Evolutionary conservation across 2,888 invertebrate species (phyloP).

Genomic region (Ditylenchus weischeri): DNA sequence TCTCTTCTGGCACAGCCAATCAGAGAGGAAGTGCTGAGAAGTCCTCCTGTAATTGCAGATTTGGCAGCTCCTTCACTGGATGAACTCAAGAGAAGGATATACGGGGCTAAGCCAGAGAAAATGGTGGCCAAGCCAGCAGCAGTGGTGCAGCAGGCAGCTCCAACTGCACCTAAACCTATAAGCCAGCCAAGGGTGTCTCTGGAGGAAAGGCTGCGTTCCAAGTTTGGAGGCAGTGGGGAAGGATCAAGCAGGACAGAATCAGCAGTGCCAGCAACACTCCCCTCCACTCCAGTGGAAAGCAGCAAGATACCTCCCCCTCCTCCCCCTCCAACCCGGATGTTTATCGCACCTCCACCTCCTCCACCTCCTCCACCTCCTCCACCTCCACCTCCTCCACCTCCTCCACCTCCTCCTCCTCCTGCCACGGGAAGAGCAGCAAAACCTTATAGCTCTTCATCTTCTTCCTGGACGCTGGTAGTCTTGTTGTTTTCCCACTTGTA

Average conservation of each 20-base stretch:
- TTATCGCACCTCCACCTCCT: no score
- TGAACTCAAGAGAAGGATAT: conserved; percentile 22
- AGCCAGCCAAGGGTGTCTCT: not conserved
- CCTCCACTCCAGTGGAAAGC: not conserved
- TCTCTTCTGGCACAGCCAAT: no score
- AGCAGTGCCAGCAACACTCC: not conserved
- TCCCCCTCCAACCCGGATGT: not conserved
- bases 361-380: no score
- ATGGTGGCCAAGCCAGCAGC: not conserved
- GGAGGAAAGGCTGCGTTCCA: conserved; percentile 10
- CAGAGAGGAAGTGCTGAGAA: no score
- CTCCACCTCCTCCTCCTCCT: no score
- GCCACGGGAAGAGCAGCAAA: no score
- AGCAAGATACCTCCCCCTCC: not conserved
- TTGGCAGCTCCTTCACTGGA: conserved; percentile 13
- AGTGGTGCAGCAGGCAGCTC: not conserved
- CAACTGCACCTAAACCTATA: not conserved
- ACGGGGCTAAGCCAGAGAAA: conserved; percentile 11
- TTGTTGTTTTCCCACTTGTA: not conserved
- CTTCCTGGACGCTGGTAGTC: conserved; percentile 9
- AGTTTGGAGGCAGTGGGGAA: not conserved
- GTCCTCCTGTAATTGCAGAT: no score
- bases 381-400: no score
- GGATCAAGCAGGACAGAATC: not conserved
- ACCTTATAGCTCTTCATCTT: not conserved